Evolutionary conservation across 2,888 invertebrate species (phyloP), one percentile per base, ranked within the genome.

Genomic region (Cataglyphis albicans): DNA sequence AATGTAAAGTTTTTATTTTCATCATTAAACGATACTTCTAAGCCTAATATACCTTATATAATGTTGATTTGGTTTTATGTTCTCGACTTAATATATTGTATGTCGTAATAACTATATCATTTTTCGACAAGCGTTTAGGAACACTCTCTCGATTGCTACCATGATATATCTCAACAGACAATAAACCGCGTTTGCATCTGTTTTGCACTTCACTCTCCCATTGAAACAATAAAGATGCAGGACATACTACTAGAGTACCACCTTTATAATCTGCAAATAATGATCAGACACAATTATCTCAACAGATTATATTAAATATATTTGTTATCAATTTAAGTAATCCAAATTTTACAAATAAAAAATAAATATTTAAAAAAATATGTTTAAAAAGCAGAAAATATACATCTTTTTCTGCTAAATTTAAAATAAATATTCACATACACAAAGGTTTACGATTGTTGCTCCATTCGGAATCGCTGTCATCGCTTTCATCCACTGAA

Each of bases 101-200:
- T 0, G 99, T 99, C 18, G 99, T 99, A 61, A 99, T 95, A 0
- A 99, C 98, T 0, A 99, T 95, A 94, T 99, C 98, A 93, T 96
- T 95, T 61, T 96, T 95, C 0, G 97, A 96, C 65, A 98, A 95
- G 84, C 95, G 90, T 82, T 86, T 91, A 0, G 93, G 84, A n/a
- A 88, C 86, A 0, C 94, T 94, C 91, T 97, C 97, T 21, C 98
- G 95, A 89, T 97, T 96, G 0, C 96, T 95, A 0, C 99, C 99
- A 95, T 99, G 99, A 95, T 98, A 91, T 52, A 98, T 93, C 75
- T 96, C 95, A 4, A 97, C 96, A 1, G 96, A 95, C 0, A 98
- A 95, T 0, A 96, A 92, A 84, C 97, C 96, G 9, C 96, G 92
- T 59, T 94, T 93, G 70, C 97, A 96, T 91, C 97, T 97, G 44